These are phyloP conservation scores for Parambassis ranga DNA, from an alignment of 2,797 vertebrate genomes.

Conservation along the genomic window DNA sequence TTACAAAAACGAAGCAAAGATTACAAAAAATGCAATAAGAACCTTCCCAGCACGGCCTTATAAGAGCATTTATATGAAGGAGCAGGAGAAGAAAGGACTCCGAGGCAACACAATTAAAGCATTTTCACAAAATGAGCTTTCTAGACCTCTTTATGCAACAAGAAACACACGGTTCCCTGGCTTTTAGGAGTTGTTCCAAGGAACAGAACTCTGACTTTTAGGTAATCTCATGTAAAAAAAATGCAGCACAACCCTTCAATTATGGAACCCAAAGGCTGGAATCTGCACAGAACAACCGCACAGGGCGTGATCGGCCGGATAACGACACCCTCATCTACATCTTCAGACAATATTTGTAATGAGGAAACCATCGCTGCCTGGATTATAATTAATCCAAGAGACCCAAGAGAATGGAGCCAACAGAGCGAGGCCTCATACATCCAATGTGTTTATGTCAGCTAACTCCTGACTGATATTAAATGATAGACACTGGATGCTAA, in stretches of 20 bases:
- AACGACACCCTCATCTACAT: slow-evolving; percentile 1
- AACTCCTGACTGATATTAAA: too few species aligned
- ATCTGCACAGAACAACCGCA: slow-evolving; percentile 1
- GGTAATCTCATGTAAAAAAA: slow-evolving; percentile 40
- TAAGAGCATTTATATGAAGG: slow-evolving; percentile 49
- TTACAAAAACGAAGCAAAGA: slow-evolving; percentile 65
- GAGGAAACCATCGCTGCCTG: background rate
- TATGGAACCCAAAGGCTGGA: slow-evolving; percentile 31
- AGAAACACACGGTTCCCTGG: background rate
- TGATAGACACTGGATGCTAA: too few species aligned
- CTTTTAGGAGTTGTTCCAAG: slow-evolving; percentile 26
- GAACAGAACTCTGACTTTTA: slow-evolving; percentile 12
- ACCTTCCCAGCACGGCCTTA: slow-evolving; percentile 47
- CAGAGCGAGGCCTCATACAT: too few species aligned
- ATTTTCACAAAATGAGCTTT: background rate
- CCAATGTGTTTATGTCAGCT: too few species aligned
- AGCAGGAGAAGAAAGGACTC: slow-evolving; percentile 1
- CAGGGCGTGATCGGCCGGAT: background rate
- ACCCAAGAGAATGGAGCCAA: background rate
- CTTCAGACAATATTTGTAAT: background rate
- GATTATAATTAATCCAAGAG: background rate
- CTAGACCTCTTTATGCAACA: background rate
- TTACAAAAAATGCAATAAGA: slow-evolving; percentile 77
- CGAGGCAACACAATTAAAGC: slow-evolving; percentile 27
- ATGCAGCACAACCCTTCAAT: slow-evolving; percentile 43